Conservation (phyloP, 2,797 vertebrate species). For the Brachymystax lenok region DNA sequence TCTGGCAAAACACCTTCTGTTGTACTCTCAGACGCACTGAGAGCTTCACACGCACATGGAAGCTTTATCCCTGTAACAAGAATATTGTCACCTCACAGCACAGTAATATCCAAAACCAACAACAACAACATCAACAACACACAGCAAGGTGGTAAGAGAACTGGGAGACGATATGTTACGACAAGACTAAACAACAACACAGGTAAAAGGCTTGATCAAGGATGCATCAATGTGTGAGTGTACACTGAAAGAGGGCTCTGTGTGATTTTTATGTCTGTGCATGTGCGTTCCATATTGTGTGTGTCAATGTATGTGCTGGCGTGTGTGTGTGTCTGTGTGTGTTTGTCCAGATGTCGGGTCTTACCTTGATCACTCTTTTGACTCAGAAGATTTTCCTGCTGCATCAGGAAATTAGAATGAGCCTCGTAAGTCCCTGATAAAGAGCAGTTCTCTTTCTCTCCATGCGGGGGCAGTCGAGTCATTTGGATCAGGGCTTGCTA, state of each 20-base stretch:
- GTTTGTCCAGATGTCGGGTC: not conserved
- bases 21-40: conserved; percentile 24
- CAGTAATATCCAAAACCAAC: not conserved
- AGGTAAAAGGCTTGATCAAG: conserved; percentile 53
- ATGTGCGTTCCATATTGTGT: conserved; percentile 8
- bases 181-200: conserved; percentile 42
- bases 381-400: too few species aligned
- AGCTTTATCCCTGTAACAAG: not conserved
- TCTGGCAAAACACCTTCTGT: conserved; percentile 22
- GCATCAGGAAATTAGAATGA: too few species aligned
- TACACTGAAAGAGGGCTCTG: conserved; percentile 13
- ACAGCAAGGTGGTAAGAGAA: conserved; percentile 1
- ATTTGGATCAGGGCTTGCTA: too few species aligned
- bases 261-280: not conserved
- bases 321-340: conserved; percentile 16
- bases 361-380: too few species aligned
- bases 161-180: conserved; percentile 12
- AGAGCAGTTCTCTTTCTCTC: too few species aligned
- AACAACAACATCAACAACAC: conserved; percentile 1
- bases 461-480: too few species aligned
- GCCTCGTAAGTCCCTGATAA: too few species aligned
- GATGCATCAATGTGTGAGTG: conserved; percentile 8
- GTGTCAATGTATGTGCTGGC: conserved; percentile 14
- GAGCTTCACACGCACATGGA: not conserved
- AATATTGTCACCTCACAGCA: not conserved